Base-by-base conservation (phyloP, 2,888 invertebrate species). In the Chymomyza fuscimana region DNA sequence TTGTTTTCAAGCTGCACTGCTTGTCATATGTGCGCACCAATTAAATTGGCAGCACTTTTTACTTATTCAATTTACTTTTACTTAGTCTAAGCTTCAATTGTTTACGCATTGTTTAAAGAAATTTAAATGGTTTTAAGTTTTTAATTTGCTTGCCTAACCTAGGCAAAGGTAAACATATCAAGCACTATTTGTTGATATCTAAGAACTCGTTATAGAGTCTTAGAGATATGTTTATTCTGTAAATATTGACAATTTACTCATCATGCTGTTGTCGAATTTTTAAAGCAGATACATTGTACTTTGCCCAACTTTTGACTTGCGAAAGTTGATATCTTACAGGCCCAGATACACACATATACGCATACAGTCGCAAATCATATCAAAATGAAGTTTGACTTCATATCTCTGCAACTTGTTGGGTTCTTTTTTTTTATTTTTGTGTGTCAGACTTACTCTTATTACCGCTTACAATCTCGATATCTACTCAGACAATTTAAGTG, bases 401-500 rank as follows among this genome's bases (percentile, higher is more conserved):
- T 46, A 46, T 46, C 40, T 46, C 40, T 12, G 40, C 40, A 46
- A 46, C 40, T 46, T 46, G 40, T 46, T 46, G 12, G 40, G 2
- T 46, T 12, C 10, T 12, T 46, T 46, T 32, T 32, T 5, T 36
- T 12, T 46, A 12, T 46, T 12, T 12, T 46, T 46, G 40, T 46
- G 40, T 46, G 40, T 12, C 40, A 46, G 40, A 12, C 40, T 12
- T 3, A 46, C 40, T 67, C 61, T 75, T 75, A 72, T 78, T 74
- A 71, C 72, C 65, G 73, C 65, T 76, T 63, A 65, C 77, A 74
- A 60, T 65, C 56, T 62, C 69, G 68, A 68, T 77, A 80, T 76
- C 73, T 73, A 70, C 60, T 78, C 79, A 88, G 87, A 88, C 79
- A 73, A 70, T 69, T 78, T 25, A n/a, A 67, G 75, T 63, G 66